Conservation (phyloP, 2,797 vertebrate species). For the Spheniscus humboldti region DNA sequence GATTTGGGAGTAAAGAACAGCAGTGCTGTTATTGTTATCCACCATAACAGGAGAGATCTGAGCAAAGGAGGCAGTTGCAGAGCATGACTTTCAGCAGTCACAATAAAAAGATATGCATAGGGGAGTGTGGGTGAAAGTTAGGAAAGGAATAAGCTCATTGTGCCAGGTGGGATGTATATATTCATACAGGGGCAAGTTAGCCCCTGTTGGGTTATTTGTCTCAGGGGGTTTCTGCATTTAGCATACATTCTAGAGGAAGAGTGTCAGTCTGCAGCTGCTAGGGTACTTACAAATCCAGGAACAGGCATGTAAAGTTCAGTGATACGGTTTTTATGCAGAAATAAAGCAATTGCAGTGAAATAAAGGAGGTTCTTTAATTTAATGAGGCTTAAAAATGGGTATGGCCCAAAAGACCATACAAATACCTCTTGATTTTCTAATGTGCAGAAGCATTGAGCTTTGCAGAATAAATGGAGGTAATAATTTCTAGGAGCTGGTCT, state of each 20-base stretch:
- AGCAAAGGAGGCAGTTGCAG: not conserved
- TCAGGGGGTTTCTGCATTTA: not conserved
- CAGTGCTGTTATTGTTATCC: not conserved
- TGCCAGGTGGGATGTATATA: not conserved
- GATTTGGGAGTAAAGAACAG: not conserved
- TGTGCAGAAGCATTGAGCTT: not conserved
- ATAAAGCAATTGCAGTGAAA: conserved; percentile 15
- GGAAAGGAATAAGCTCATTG: not conserved
- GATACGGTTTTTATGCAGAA: not conserved
- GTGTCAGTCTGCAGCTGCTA: not conserved
- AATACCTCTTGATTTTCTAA: conserved; percentile 5
- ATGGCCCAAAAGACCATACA: not conserved
- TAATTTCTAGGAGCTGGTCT: not conserved
- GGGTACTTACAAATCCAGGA: not conserved
- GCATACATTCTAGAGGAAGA: not conserved
- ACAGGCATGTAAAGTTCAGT: not conserved
- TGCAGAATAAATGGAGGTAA: conserved; percentile 19
- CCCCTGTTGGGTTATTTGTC: not conserved
- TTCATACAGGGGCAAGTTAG: not conserved
- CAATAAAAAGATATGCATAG: not conserved
- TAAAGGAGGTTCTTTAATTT: conserved; percentile 27
- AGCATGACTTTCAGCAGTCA: not conserved
- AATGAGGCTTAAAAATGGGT: conserved; percentile 28
- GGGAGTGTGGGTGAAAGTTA: not conserved
- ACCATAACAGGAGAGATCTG: not conserved